These are phyloP conservation scores for Prunella strophiata DNA, from an alignment of 2,797 vertebrate species.

Conservation along the genomic window DNA sequence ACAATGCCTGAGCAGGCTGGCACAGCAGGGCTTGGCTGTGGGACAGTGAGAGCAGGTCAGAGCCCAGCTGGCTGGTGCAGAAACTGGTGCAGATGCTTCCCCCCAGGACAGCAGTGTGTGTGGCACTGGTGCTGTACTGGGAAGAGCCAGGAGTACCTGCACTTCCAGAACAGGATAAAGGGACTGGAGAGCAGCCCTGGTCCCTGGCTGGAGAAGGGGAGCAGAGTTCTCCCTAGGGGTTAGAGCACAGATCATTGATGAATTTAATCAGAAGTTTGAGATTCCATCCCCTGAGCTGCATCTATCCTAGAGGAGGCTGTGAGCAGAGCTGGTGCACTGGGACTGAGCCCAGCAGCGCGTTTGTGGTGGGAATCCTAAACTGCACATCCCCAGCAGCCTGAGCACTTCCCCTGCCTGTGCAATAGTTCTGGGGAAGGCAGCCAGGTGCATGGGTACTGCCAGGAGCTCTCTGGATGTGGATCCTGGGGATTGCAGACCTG, in stretches of 20 bases:
- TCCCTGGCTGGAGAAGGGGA: neutral
- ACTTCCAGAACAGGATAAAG: neutral
- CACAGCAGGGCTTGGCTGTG: neutral
- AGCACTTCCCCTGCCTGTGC: neutral
- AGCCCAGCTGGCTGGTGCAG: neutral
- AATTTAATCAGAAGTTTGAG: neutral
- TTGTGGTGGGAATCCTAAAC: neutral
- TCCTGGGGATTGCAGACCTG: neutral
- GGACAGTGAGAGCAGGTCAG: neutral
- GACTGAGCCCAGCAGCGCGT: neutral
- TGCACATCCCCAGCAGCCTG: neutral
- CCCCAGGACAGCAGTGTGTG: neutral
- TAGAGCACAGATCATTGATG: fast-evolving
- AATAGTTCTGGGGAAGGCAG: neutral
- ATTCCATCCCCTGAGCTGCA: neutral
- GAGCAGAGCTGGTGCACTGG: neutral
- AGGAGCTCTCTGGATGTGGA: neutral
- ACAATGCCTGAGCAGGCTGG: neutral
- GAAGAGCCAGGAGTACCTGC: neutral
- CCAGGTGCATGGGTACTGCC: neutral
- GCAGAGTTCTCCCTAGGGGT: neutral
- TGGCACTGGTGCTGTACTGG: neutral
- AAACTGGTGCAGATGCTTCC: neutral
- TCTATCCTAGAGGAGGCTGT: neutral
- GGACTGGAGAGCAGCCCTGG: neutral